A percentile compares a stretch with the other conserved stretches of the same genome.
Evolutionary conservation across 1,140 invertebrate genomes (phyloP).

Genomic region (Pteromalus puparum): DNA sequence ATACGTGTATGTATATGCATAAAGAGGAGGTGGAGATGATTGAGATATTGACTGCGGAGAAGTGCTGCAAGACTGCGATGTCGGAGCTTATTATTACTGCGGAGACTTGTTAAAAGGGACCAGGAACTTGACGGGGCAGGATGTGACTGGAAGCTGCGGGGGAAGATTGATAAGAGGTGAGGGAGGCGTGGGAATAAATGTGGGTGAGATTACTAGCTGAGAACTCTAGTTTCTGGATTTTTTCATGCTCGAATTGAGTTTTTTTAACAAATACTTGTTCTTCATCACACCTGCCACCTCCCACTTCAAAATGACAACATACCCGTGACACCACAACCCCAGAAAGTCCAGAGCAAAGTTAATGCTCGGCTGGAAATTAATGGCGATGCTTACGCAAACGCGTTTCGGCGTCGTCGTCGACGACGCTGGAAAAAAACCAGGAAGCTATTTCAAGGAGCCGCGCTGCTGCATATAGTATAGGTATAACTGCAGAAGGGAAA

Average conservation of each 20-base stretch:
- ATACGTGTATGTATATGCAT: not conserved
- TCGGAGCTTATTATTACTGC: not conserved
- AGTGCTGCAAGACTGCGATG: not conserved
- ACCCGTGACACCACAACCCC: not conserved
- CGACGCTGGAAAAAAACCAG: not conserved
- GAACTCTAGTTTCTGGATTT: too few relatives aligned
- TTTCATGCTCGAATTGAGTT: too few relatives aligned
- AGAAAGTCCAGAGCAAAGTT: slow-evolving; percentile 61
- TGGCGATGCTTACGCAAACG: slow-evolving; percentile 57
- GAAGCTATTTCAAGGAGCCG: slow-evolving; percentile 50
- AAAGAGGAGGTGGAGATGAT: not conserved
- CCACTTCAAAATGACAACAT: too few relatives aligned
- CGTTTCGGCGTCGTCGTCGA: not conserved
- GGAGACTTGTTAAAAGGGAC: too few relatives aligned
- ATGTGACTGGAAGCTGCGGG: too few relatives aligned
- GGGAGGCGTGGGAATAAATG: too few relatives aligned
- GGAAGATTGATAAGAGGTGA: too few relatives aligned
- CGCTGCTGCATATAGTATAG: slow-evolving; percentile 24
- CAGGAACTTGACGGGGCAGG: too few relatives aligned
- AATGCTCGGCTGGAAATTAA: slow-evolving; percentile 72
- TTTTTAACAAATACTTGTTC: too few relatives aligned
- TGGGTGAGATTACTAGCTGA: too few relatives aligned
- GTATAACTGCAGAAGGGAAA: not conserved
- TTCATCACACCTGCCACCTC: too few relatives aligned
- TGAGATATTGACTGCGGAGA: not conserved